These are phyloP conservation scores for Congeria kusceri DNA, from an alignment of 2,888 invertebrate genomes.

Conservation along the genomic window DNA sequence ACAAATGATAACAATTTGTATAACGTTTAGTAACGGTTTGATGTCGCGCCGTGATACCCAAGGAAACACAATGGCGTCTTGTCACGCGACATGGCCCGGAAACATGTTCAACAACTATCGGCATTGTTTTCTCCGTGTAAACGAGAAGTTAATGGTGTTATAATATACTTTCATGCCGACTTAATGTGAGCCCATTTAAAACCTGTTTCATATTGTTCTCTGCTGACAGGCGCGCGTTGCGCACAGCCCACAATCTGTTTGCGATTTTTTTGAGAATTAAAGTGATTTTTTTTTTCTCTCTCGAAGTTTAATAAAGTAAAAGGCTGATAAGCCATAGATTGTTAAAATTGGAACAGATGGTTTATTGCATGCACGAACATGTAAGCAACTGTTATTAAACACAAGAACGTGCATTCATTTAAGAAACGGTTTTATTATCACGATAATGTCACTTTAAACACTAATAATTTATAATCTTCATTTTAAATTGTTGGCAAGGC, in stretches of 20 bases:
- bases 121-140: conserved; percentile 54
- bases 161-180: conserved; percentile 65
- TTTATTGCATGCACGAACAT: too few species aligned
- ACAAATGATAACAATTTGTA: conserved; percentile 62
- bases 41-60: conserved; percentile 58
- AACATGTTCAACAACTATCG: conserved; percentile 50
- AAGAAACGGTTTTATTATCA: too few species aligned
- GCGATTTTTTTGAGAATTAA: conserved; percentile 4
- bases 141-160: conserved; percentile 63
- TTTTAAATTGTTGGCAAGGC: too few species aligned
- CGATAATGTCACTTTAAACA: too few species aligned
- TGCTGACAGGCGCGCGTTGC: conserved; percentile 27
- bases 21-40: conserved; percentile 64
- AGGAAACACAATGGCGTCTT: conserved; percentile 48
- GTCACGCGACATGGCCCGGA: conserved; percentile 58
- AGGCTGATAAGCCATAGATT: too few species aligned
- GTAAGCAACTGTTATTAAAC: too few species aligned
- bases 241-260: conserved; percentile 51
- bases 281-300: too few species aligned
- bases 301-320: too few species aligned
- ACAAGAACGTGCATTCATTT: too few species aligned
- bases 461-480: too few species aligned
- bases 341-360: too few species aligned
- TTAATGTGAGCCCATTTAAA: conserved; percentile 58
- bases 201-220: conserved; percentile 60